Evolutionary conservation across 1,140 invertebrate genomes (phyloP), one percentile per base, ranked within the genome.

Genomic region (Cepaea nemoralis): DNA sequence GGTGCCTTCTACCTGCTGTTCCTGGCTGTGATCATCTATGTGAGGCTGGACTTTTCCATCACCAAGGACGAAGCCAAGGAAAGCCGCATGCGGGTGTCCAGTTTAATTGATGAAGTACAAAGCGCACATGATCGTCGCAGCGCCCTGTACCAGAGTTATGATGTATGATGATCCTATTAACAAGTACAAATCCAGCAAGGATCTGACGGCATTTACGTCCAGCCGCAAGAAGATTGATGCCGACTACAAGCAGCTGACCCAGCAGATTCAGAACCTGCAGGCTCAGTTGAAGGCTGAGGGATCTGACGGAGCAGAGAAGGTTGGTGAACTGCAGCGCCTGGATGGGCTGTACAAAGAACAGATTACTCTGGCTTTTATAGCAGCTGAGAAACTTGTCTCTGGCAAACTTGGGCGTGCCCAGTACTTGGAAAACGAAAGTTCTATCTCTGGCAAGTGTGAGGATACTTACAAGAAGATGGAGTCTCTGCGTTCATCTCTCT

Each of bases 1-100:
- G 92, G 94, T 40, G 98, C 97, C 82, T 94, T 99, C 82, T 98
- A 97, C 91, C 89, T 97, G 27, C 91, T 99, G 42, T 99, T 99
- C 92, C 87, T 99, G 10, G 91, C 95, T 86, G 96, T 99, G 50
- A 98, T 99, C 88, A 93, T 99, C 85, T 98, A 98, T 92, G 96
- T 99, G 66, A 93, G 98, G 79, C 92, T 99, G 85, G 98, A 99
- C 92, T 99, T 99, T 92, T 97, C 97, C 73, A 97, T 99, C 83
- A 93, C 93, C 55, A 94, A 94, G 90, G 93, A 93, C 89, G 94
- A 94, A 86, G 91, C 90, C 3, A 93, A 92, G 40, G 94, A 94
- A 85, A 93, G 92, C 80, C 92, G 91, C 80, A 87, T 94, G 87
- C 86, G 93, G 48, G 93, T 93, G 31, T 88, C 91, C 33, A 90